Evolutionary conservation across 1,140 invertebrate genomes (phyloP).

Genomic region (Achatina immaculata): DNA sequence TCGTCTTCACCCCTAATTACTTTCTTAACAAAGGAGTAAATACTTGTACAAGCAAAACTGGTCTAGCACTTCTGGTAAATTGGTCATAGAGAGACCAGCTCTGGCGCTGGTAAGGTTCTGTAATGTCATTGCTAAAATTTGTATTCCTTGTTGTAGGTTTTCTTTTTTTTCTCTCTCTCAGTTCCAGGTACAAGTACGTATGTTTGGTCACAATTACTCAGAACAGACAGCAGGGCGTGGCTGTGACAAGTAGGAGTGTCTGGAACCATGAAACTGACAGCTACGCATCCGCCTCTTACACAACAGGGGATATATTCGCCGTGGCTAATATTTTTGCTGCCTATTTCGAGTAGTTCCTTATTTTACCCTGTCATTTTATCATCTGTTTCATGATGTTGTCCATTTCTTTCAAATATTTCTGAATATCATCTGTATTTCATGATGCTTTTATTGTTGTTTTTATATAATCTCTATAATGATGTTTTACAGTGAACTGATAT

Average conservation of each 20-base stretch:
- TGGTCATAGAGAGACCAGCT: too few species aligned
- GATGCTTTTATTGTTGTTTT: neutral
- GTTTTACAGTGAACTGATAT: too few species aligned
- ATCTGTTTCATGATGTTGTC: too few species aligned
- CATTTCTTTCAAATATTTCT: too few species aligned
- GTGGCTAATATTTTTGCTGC: slow-evolving; percentile 67
- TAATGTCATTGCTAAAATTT: too few species aligned
- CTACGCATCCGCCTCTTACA: slow-evolving; percentile 59
- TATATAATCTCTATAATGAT: too few species aligned
- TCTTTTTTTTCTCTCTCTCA: neutral
- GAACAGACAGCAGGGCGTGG: slow-evolving; percentile 60
- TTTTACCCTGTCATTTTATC: neutral
- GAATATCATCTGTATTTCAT: neutral
- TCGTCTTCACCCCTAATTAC: too few species aligned
- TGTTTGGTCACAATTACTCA: slow-evolving; percentile 65
- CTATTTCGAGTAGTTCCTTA: slow-evolving; percentile 63
- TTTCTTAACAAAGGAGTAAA: too few species aligned
- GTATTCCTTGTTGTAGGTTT: too few species aligned
- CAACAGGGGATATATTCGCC: slow-evolving; percentile 61
- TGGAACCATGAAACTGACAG: slow-evolving; percentile 68
- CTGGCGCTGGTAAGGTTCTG: too few species aligned
- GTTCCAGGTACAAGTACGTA: slow-evolving; percentile 63
- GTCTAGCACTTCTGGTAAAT: too few species aligned
- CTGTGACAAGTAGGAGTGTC: slow-evolving; percentile 63
- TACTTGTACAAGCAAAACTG: too few species aligned